Evolutionary conservation across 2,888 invertebrate species (phyloP).

Genomic region (Clitarchus hookeri): DNA sequence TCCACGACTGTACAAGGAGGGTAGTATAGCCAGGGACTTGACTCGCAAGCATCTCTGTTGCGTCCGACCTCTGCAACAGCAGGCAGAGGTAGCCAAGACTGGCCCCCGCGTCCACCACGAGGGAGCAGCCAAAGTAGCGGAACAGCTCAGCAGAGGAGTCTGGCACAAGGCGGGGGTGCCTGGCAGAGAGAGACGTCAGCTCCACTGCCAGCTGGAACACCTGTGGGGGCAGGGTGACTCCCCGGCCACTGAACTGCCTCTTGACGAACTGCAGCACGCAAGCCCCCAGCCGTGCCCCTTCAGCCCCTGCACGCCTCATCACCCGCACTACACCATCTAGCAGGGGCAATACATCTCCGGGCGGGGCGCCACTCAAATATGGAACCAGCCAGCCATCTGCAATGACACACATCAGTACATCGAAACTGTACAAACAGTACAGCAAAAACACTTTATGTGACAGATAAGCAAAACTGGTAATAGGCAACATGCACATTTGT

Average conservation of each 20-base stretch:
- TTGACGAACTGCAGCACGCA: not conserved
- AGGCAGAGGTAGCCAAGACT: not conserved
- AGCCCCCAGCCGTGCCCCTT: not conserved
- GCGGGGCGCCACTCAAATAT: not conserved
- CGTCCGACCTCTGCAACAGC: not conserved
- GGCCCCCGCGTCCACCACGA: not conserved
- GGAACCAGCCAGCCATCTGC: conserved; percentile 2
- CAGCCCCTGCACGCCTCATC: not conserved
- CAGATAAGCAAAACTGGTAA: too few species aligned
- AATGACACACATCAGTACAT: too few species aligned
- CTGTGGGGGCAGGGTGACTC: not conserved
- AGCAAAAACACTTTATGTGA: too few species aligned
- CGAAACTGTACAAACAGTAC: too few species aligned
- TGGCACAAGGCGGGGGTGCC: not conserved
- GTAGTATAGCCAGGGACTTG: not conserved
- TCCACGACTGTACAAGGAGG: not conserved
- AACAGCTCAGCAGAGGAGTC: not conserved
- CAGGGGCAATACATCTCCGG: not conserved
- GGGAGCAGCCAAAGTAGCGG: not conserved
- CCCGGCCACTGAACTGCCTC: not conserved
- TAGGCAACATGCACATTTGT: too few species aligned
- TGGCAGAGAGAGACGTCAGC: not conserved
- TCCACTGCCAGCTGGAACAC: not conserved
- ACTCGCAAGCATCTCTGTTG: not conserved
- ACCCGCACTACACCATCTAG: not conserved